phyloP scores from a whole-genome alignment of 1,140 invertebrate species.

The Conopomorpha cramerella region DNA sequence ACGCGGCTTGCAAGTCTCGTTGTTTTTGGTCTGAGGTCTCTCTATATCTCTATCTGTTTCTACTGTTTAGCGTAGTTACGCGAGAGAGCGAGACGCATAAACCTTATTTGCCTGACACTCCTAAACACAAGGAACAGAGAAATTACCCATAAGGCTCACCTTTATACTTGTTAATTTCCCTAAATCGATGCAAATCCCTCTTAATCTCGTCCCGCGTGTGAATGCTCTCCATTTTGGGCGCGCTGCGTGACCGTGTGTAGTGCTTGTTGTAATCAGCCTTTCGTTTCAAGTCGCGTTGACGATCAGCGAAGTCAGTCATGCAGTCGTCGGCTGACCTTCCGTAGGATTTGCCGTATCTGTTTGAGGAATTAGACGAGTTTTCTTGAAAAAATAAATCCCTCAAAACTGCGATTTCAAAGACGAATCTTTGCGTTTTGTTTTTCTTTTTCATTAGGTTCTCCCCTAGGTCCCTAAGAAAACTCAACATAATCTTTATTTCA shows the following conservation, averaged over 20 bases:
- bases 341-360: conserved; percentile 71
- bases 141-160: conserved; percentile 27
- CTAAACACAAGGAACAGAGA: conserved; percentile 1
- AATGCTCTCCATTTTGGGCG: conserved; percentile 60
- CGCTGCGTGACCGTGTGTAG: conserved; percentile 50
- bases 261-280: conserved; percentile 58
- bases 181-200: conserved; percentile 46
- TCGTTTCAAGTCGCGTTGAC: conserved; percentile 59
- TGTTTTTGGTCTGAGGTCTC: too few relatives aligned
- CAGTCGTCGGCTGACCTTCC: conserved; percentile 71
- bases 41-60: too few relatives aligned
- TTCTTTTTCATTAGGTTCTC: too few relatives aligned
- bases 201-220: conserved; percentile 59
- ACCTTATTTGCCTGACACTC: neutral
- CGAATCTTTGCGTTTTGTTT: too few relatives aligned
- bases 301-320: conserved; percentile 65
- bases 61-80: too few relatives aligned
- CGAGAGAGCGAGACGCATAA: neutral
- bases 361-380: too few relatives aligned
- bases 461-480: too few relatives aligned
- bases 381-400: too few relatives aligned
- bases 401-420: too few relatives aligned
- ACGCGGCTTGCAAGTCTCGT: too few relatives aligned
- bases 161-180: conserved; percentile 59
- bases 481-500: too few relatives aligned